Conservation (phyloP, 2,888 invertebrate species). For the Lepidochrysops patricia region DNA sequence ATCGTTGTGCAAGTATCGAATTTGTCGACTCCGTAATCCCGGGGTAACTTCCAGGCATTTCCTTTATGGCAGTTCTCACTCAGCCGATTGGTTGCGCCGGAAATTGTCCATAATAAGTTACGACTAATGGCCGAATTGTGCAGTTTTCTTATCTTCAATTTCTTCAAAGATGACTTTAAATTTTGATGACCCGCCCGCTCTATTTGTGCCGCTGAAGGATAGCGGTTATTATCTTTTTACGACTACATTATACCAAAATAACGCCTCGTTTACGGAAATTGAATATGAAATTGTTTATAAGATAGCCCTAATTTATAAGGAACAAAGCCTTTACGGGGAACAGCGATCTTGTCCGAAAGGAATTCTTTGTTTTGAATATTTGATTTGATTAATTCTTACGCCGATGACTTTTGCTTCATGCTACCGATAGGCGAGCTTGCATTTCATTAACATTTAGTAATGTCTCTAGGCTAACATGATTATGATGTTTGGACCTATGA, state of each 20-base stretch:
- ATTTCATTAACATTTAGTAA: slow-evolving; percentile 12
- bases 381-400: neutral
- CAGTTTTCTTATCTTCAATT: slow-evolving; percentile 45
- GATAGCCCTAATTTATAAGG: slow-evolving; percentile 8
- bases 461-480: slow-evolving; percentile 15
- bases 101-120: slow-evolving; percentile 60
- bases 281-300: slow-evolving; percentile 8
- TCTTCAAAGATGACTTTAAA: slow-evolving; percentile 42
- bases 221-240: slow-evolving; percentile 17
- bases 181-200: slow-evolving; percentile 39
- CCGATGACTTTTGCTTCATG: neutral
- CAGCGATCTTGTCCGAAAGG: neutral
- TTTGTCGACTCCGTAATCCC: slow-evolving; percentile 31
- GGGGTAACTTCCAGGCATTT: slow-evolving; percentile 49
- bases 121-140: slow-evolving; percentile 47
- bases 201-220: slow-evolving; percentile 16
- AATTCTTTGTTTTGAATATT: neutral
- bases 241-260: neutral
- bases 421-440: neutral
- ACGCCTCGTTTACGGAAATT: slow-evolving; percentile 7
- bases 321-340: neutral
- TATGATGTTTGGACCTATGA: neutral
- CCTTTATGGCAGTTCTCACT: slow-evolving; percentile 60
- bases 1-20: slow-evolving; percentile 37
- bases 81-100: slow-evolving; percentile 59